A percentile compares a stretch with the other conserved stretches of the same genome.
Evolutionary conservation across 2,113 vertebrate species (phyloP).

Genomic region (Thunnus thynnus): DNA sequence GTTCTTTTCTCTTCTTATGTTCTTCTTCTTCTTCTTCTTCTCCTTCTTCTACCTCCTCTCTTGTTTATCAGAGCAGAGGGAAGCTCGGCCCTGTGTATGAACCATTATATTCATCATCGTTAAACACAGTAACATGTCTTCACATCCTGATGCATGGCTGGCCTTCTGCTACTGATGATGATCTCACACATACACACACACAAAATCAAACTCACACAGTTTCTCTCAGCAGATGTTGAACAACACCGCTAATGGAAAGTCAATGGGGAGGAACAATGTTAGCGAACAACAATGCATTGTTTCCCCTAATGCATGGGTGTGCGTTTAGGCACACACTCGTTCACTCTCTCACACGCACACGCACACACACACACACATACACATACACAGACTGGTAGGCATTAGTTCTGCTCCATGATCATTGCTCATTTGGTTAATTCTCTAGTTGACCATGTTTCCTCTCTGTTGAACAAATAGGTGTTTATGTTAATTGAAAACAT

Average conservation of each 20-base stretch:
- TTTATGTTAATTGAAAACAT: slow-evolving; percentile 75
- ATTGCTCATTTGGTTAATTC: slow-evolving; percentile 78
- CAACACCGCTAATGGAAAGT: slow-evolving; percentile 83
- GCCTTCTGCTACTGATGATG: slow-evolving; percentile 72
- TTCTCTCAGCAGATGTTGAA: slow-evolving; percentile 84
- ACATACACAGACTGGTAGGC: slow-evolving; percentile 49
- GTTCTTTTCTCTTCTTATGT: neutral
- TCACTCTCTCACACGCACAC: slow-evolving; percentile 12
- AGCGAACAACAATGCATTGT: slow-evolving; percentile 77
- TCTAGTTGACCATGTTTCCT: slow-evolving; percentile 76
- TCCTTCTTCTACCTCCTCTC: neutral
- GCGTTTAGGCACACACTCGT: slow-evolving; percentile 23
- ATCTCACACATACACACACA: slow-evolving; percentile 15
- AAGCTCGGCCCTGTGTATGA: slow-evolving; percentile 20
- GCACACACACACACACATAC: slow-evolving; percentile 14
- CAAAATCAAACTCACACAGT: slow-evolving; percentile 22
- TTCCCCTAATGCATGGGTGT: slow-evolving; percentile 61
- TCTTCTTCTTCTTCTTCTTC: neutral
- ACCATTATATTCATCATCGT: slow-evolving; percentile 78
- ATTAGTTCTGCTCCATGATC: slow-evolving; percentile 80
- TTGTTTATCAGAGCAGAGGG: slow-evolving; percentile 25
- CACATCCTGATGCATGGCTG: slow-evolving; percentile 74
- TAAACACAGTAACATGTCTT: slow-evolving; percentile 72
- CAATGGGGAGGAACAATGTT: slow-evolving; percentile 83
- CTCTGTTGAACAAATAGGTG: slow-evolving; percentile 74